These are phyloP conservation scores for Oxyteleia sp. DNA, from an alignment of 2,888 invertebrate genomes.

Conservation along the genomic window DNA sequence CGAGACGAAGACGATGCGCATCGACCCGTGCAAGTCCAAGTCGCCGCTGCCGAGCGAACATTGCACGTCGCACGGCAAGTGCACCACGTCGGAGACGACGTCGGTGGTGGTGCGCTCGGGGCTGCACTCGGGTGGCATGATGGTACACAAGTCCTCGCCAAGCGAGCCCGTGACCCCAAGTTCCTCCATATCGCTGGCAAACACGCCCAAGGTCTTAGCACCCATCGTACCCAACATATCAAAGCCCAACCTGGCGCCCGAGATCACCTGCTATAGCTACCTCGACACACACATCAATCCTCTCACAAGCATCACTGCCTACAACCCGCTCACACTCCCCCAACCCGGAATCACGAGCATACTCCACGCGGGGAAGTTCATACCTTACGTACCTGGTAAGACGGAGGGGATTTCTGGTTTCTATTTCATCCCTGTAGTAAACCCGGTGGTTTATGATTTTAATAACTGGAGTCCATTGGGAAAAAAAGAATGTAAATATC, in stretches of 20 bases:
- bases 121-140: slow-evolving; percentile 94
- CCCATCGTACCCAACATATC: slow-evolving; percentile 89
- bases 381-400: slow-evolving; percentile 92
- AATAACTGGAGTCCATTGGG: too few relatives aligned
- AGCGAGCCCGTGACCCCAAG: slow-evolving; percentile 78
- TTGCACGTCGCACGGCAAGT: slow-evolving; percentile 72
- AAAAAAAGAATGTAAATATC: too few relatives aligned
- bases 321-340: slow-evolving; percentile 90
- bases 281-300: slow-evolving; percentile 88
- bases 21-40: slow-evolving; percentile 89
- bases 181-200: slow-evolving; percentile 85
- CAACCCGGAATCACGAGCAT: slow-evolving; percentile 90
- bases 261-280: slow-evolving; percentile 85
- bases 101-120: slow-evolving; percentile 93
- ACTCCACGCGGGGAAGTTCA: slow-evolving; percentile 91
- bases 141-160: slow-evolving; percentile 89
- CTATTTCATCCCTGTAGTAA: too few relatives aligned
- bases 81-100: slow-evolving; percentile 88
- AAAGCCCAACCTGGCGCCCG: slow-evolving; percentile 88
- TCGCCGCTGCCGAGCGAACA: slow-evolving; percentile 88
- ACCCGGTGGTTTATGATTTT: too few relatives aligned
- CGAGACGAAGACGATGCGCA: slow-evolving; percentile 91
- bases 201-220: slow-evolving; percentile 89
- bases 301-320: slow-evolving; percentile 91
- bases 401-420: too few relatives aligned